Percentiles rank a stretch among this genome's conserved stretches.
Evolutionary conservation across 2,113 vertebrate species (phyloP).

Genomic region (Platichthys flesus): DNA sequence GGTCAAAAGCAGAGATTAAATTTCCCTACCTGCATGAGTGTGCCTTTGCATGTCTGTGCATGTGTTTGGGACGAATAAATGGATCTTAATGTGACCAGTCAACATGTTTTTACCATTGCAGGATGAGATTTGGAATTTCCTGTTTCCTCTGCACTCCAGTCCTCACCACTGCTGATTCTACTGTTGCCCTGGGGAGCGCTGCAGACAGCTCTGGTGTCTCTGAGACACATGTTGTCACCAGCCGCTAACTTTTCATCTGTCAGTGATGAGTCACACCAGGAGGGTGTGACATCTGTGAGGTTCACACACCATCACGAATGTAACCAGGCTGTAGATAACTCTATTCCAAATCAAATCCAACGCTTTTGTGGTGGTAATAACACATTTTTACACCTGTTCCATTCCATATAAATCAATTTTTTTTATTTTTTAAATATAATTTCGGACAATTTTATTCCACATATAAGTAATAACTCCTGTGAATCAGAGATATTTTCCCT

Average conservation of each 20-base stretch:
- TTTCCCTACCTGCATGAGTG: no score
- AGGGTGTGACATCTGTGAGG: background rate
- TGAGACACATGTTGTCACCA: constrained; percentile 24
- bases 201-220: constrained; percentile 19
- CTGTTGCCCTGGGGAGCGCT: background rate
- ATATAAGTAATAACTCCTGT: background rate
- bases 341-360: background rate
- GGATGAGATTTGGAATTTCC: background rate
- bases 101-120: no score
- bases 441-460: background rate
- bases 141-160: background rate
- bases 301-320: constrained; percentile 1
- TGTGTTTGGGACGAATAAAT: no score
- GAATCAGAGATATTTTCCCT: background rate
- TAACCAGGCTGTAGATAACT: background rate
- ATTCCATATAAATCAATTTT: background rate
- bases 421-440: background rate
- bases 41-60: no score
- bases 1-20: no score
- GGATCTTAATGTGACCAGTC: no score
- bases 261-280: constrained; percentile 7
- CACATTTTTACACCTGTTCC: background rate
- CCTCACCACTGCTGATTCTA: background rate
- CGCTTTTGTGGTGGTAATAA: background rate
- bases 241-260: constrained; percentile 28